Percentiles rank a stretch among this genome's conserved stretches.
These are phyloP conservation scores for Sebastes alutus DNA, from an alignment of 2,797 vertebrate genomes.

Conservation along the genomic window DNA sequence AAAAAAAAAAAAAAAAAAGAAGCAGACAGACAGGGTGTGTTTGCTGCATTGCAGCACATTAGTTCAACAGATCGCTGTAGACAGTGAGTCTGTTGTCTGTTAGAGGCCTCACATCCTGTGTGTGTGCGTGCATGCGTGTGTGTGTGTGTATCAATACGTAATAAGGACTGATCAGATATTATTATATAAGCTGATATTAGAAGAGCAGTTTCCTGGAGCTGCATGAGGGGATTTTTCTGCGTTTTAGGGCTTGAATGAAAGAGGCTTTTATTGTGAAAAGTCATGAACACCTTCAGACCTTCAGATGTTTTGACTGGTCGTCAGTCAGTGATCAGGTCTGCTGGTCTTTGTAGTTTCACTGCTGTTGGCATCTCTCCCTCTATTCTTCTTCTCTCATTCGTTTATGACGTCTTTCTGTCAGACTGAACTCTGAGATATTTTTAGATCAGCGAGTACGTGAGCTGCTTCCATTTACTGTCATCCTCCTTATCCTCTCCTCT, in stretches of 20 bases:
- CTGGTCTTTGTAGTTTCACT: constrained; percentile 12
- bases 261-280: constrained; percentile 27
- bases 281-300: not conserved
- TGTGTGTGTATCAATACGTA: not conserved
- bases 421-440: constrained; percentile 46
- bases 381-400: constrained; percentile 2
- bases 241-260: not conserved
- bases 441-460: constrained; percentile 40
- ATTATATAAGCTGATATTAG: not conserved
- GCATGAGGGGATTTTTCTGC: not conserved
- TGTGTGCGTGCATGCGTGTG: not conserved
- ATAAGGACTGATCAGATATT: not conserved
- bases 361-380: not conserved
- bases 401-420: constrained; percentile 7
- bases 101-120: not conserved
- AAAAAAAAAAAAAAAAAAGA: not conserved
- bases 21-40: constrained; percentile 29
- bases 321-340: not conserved
- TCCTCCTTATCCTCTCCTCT: not conserved
- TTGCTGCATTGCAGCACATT: constrained; percentile 62
- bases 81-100: not conserved
- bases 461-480: constrained; percentile 4
- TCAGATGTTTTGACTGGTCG: not conserved
- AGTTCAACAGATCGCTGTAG: not conserved
- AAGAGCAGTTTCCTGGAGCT: not conserved